These are phyloP conservation scores for Alloplasta piceator DNA, from an alignment of 2,888 invertebrate species.

Conservation along the genomic window DNA sequence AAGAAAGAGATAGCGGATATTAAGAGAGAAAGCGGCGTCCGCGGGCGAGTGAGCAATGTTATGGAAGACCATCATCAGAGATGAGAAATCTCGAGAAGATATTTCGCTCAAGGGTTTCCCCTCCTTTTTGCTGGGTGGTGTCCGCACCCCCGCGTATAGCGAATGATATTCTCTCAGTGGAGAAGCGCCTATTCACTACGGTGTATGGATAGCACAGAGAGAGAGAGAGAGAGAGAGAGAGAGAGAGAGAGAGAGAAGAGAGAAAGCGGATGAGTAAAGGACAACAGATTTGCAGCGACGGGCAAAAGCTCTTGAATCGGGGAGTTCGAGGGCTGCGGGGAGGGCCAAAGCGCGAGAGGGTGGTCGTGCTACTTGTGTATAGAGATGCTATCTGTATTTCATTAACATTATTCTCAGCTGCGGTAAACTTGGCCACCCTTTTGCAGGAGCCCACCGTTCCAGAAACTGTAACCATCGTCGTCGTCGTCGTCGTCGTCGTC, in stretches of 20 bases:
- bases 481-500: slow-evolving; percentile 39
- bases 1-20: slow-evolving; percentile 1
- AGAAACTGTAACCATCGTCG: slow-evolving; percentile 62
- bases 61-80: slow-evolving; percentile 50
- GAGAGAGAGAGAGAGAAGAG: background rate
- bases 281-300: slow-evolving; percentile 75
- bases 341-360: slow-evolving; percentile 16
- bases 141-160: slow-evolving; percentile 13
- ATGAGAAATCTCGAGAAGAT: slow-evolving; percentile 61
- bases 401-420: slow-evolving; percentile 83
- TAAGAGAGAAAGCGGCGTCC: slow-evolving; percentile 25
- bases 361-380: slow-evolving; percentile 74
- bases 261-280: slow-evolving; percentile 55
- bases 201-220: slow-evolving; percentile 33
- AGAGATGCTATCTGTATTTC: slow-evolving; percentile 83
- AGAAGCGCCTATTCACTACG: slow-evolving; percentile 46
- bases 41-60: slow-evolving; percentile 32
- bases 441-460: slow-evolving; percentile 54
- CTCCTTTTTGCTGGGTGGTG: background rate
- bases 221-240: slow-evolving; percentile 43
- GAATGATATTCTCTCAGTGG: slow-evolving; percentile 57
- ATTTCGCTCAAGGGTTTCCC: slow-evolving; percentile 49
- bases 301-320: slow-evolving; percentile 55
- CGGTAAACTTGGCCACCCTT: slow-evolving; percentile 74
- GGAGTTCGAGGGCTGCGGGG: slow-evolving; percentile 18